Percentiles rank a stretch among this genome's conserved stretches.
Evolutionary conservation across 2,797 vertebrate genomes (phyloP).

Genomic region (Psittacula derbiana): DNA sequence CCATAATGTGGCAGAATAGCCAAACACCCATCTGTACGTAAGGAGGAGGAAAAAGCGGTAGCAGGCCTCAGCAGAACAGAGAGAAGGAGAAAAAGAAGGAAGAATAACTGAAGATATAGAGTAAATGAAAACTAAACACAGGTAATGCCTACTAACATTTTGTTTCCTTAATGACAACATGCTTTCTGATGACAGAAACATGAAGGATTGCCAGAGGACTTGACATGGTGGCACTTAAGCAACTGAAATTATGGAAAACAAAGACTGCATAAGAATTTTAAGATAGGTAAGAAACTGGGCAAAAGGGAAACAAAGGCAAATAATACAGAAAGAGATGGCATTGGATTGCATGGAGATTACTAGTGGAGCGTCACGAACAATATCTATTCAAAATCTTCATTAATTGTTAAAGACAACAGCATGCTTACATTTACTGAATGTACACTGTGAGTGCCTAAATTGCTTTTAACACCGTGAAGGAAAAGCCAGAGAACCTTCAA

Average conservation of each 20-base stretch:
- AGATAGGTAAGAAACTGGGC: neutral
- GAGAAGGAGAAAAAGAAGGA: neutral
- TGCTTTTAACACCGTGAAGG: neutral
- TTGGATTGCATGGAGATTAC: neutral
- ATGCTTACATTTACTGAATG: neutral
- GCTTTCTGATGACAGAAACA: neutral
- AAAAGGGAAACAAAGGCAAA: neutral
- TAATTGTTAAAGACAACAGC: neutral
- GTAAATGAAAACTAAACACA: neutral
- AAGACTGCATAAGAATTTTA: neutral
- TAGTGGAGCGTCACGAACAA: neutral
- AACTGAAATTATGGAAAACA: neutral
- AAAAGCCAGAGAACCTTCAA: neutral
- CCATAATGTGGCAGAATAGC: neutral
- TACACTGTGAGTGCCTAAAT: neutral
- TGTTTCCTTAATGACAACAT: neutral
- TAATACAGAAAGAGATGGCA: neutral
- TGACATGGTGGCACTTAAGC: neutral
- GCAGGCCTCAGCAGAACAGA: neutral
- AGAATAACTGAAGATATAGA: neutral
- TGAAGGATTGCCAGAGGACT: neutral
- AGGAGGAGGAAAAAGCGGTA: neutral
- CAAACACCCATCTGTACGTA: neutral
- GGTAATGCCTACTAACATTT: neutral
- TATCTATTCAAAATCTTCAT: neutral